These are phyloP conservation scores for Butorides virescens DNA, from an alignment of 2,113 vertebrate species.

Conservation along the genomic window DNA sequence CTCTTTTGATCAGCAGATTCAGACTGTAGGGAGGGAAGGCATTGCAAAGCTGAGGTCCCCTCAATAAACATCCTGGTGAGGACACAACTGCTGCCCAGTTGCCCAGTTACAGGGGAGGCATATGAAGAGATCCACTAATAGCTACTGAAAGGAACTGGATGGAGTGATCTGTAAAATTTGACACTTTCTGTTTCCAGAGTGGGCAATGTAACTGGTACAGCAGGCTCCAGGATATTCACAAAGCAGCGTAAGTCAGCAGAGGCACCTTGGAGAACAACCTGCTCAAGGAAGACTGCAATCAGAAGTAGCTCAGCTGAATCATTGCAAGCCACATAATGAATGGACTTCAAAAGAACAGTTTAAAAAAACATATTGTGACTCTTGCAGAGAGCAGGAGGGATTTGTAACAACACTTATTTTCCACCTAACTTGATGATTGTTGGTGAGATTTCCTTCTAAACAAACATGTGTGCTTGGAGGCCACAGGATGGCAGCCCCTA, in stretches of 20 bases:
- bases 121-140: neutral
- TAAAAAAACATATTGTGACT: neutral
- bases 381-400: neutral
- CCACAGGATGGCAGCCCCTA: neutral
- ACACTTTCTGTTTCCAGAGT: neutral
- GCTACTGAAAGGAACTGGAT: neutral
- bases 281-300: neutral
- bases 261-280: neutral
- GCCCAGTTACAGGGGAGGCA: neutral
- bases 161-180: neutral
- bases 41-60: neutral
- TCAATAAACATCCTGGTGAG: neutral
- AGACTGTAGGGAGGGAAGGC: neutral
- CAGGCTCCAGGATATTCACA: neutral
- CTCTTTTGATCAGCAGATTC: neutral
- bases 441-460: neutral
- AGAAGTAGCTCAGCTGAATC: neutral
- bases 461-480: neutral
- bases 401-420: neutral
- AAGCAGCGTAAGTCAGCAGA: neutral
- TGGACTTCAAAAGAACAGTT: neutral
- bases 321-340: neutral
- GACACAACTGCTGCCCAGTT: neutral
- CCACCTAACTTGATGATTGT: neutral
- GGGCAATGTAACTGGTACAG: neutral